phyloP scores from a whole-genome alignment of 1,140 invertebrate genomes.

The Contarinia nasturtii region DNA sequence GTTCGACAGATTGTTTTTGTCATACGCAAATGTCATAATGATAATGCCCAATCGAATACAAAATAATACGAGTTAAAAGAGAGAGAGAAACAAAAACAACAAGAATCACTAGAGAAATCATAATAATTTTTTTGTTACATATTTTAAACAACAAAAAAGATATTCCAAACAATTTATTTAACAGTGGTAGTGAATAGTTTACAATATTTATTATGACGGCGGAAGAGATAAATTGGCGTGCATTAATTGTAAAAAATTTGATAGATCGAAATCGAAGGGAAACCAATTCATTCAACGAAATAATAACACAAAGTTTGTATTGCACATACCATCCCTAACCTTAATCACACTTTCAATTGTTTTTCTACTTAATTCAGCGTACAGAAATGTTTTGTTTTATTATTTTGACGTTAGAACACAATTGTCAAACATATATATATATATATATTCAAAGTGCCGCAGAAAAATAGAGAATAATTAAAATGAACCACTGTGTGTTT shows the following conservation, averaged over 20 bases:
- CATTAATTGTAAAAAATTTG: slow-evolving; percentile 32
- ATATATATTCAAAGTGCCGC: neutral
- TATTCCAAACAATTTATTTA: too few relatives aligned
- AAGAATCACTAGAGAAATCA: too few relatives aligned
- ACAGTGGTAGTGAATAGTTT: too few relatives aligned
- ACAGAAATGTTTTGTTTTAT: neutral
- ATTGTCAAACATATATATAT: too few relatives aligned
- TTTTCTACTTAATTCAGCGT: neutral
- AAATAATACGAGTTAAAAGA: too few relatives aligned
- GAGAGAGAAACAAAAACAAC: too few relatives aligned
- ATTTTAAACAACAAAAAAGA: too few relatives aligned
- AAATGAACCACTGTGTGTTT: neutral
- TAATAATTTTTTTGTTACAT: too few relatives aligned
- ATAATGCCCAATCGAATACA: too few relatives aligned
- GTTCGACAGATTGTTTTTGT: too few relatives aligned
- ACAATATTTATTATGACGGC: slow-evolving; percentile 2
- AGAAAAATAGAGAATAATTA: neutral
- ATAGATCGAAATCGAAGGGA: slow-evolving; percentile 34
- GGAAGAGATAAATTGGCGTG: slow-evolving; percentile 28
- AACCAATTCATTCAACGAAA: slow-evolving; percentile 36
- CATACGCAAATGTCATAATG: too few relatives aligned
- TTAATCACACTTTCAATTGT: neutral
- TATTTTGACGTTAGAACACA: neutral
- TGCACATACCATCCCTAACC: neutral
- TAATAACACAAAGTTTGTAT: slow-evolving; percentile 35